Percentiles rank a stretch among this genome's conserved stretches.
These are phyloP conservation scores for Rhizomys pruinosus DNA, from an alignment of 2,113 vertebrate species.

Conservation along the genomic window DNA sequence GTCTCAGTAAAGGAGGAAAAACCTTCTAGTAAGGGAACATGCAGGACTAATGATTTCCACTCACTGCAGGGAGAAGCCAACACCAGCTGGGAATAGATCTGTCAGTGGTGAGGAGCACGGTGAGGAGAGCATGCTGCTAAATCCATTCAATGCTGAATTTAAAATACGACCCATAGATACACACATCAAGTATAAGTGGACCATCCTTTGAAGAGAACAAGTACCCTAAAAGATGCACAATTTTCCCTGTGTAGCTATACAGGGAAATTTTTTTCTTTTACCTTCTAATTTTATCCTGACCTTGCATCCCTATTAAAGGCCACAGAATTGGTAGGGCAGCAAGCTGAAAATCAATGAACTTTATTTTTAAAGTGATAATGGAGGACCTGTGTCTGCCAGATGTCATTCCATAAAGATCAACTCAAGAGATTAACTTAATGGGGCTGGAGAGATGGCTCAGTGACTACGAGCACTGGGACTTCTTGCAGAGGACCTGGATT, in stretches of 20 bases:
- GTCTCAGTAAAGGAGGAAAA: slow-evolving; percentile 41
- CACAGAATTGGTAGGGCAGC: not conserved
- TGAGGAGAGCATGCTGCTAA: not conserved
- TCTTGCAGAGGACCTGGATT: too few relatives aligned
- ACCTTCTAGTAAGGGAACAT: slow-evolving; percentile 7
- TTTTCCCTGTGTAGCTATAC: not conserved
- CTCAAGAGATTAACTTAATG: not conserved
- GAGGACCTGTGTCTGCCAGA: not conserved
- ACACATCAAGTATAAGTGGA: not conserved
- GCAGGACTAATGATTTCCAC: slow-evolving; percentile 55
- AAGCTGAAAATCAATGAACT: not conserved
- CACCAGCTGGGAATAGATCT: slow-evolving; percentile 57
- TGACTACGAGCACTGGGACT: too few relatives aligned
- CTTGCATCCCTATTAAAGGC: not conserved
- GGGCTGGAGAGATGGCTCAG: too few relatives aligned
- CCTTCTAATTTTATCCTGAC: not conserved
- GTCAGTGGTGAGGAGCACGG: not conserved
- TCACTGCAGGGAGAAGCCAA: not conserved
- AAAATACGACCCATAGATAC: not conserved
- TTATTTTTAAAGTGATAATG: not conserved
- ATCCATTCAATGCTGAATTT: slow-evolving; percentile 32
- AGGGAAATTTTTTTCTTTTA: too few relatives aligned
- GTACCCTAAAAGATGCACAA: not conserved
- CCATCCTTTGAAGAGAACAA: not conserved
- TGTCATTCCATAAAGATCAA: not conserved